Evolutionary conservation across 92 coral and sea anemone genomes (phyloP).

Genomic region (Epizoanthus fatuus): DNA sequence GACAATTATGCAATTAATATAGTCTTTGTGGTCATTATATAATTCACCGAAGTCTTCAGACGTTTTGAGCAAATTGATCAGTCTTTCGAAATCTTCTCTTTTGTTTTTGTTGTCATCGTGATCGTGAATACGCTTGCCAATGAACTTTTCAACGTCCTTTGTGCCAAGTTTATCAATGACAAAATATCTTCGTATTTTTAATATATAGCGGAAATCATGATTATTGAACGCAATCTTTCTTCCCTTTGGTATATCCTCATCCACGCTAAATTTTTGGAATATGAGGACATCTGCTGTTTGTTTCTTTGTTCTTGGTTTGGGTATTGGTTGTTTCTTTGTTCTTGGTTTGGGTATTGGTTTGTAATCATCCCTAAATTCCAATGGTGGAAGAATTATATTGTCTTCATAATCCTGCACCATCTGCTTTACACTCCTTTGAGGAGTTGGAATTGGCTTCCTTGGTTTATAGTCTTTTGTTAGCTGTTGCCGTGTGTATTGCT

Average conservation of each 20-base stretch:
- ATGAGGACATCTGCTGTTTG: constrained; percentile 34
- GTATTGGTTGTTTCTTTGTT: neutral
- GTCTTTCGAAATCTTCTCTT: constrained; percentile 3
- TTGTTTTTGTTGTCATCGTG: neutral
- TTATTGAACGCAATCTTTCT: neutral
- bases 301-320: constrained; percentile 1
- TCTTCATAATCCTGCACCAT: neutral
- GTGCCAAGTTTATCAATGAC: neutral
- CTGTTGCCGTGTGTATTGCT: neutral
- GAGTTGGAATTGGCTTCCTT: constrained; percentile 16
- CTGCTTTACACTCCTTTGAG: neutral
- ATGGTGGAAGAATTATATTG: constrained; percentile 8
- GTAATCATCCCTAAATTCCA: neutral
- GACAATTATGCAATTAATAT: constrained; percentile 11
- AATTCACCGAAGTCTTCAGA: neutral
- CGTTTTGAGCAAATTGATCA: constrained; percentile 4
- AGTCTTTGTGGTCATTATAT: neutral
- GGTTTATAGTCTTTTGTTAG: neutral
- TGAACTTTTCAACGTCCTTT: neutral
- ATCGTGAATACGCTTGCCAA: neutral
- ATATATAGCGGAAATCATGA: neutral
- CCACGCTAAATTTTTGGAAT: neutral
- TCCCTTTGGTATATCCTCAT: neutral
- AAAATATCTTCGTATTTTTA: neutral
- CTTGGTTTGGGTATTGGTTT: neutral